A percentile compares a stretch with the other conserved stretches of the same genome.
phyloP scores from a whole-genome alignment of 2,888 invertebrate species.

The Dryadula phaetusa region DNA sequence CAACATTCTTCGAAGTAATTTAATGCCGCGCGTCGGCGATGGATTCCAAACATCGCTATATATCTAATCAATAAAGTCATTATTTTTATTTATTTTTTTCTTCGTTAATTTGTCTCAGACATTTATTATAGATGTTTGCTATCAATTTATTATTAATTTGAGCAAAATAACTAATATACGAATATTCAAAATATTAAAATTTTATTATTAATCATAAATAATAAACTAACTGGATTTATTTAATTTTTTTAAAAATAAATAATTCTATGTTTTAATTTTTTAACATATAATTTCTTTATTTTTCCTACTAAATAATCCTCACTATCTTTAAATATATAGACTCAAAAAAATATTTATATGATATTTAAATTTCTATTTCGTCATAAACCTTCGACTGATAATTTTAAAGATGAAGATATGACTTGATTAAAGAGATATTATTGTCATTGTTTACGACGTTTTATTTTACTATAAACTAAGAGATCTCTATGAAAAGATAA shows the following conservation, averaged over 20 bases:
- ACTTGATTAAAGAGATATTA: constrained; percentile 10
- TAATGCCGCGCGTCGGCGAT: constrained; percentile 14
- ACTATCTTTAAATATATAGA: no score
- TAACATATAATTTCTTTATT: no score
- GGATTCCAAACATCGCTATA: constrained; percentile 20
- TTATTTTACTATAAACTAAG: constrained; percentile 54
- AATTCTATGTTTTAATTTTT: no score
- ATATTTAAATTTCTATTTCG: no score
- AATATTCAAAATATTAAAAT: neutral
- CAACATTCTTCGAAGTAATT: constrained; percentile 31
- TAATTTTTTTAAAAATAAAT: no score
- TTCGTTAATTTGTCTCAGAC: constrained; percentile 13
- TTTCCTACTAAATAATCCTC: no score
- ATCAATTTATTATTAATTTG: neutral
- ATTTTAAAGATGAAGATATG: constrained; percentile 15
- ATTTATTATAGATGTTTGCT: constrained; percentile 9
- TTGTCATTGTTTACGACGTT: constrained; percentile 47
- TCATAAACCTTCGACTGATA: constrained; percentile 5
- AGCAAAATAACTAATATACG: neutral
- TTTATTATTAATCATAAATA: neutral
- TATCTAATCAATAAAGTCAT: constrained; percentile 24
- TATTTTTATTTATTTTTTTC: constrained; percentile 27
- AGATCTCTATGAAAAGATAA: constrained; percentile 53
- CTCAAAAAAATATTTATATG: no score
- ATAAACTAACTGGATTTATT: no score